Percentiles rank a stretch among this genome's conserved stretches.
phyloP scores from a whole-genome alignment of 2,113 vertebrate genomes.

The Tachuris rubrigastra region DNA sequence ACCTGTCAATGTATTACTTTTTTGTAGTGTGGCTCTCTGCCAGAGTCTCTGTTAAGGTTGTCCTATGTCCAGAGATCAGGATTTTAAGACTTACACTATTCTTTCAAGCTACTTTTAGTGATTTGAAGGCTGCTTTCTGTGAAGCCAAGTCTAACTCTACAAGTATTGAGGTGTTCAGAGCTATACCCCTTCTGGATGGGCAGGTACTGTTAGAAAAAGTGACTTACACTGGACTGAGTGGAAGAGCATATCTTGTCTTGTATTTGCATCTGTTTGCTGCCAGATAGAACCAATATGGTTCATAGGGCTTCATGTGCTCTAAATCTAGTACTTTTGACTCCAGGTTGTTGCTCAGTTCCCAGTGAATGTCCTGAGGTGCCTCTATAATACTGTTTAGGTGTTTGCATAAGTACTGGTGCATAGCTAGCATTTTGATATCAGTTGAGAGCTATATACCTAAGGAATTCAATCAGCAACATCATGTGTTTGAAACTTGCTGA shows the following conservation, averaged over 20 bases:
- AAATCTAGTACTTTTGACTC: neutral
- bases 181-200: neutral
- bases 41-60: neutral
- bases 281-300: rapidly evolving
- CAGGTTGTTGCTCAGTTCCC: neutral
- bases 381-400: neutral
- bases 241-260: neutral
- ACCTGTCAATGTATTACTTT: neutral
- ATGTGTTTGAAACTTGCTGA: neutral
- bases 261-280: neutral
- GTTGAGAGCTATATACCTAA: neutral
- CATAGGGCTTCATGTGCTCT: neutral
- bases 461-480: neutral
- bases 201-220: neutral
- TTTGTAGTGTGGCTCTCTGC: neutral
- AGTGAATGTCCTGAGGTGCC: neutral
- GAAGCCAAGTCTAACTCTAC: neutral
- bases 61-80: neutral
- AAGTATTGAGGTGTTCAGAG: neutral
- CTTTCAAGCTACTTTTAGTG: neutral
- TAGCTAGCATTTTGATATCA: neutral
- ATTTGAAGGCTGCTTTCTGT: neutral
- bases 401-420: neutral
- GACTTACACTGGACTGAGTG: neutral
- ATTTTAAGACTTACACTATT: neutral